Evolutionary conservation across 1,140 invertebrate species (phyloP), one percentile per base, ranked within the genome.

Genomic region (Battus philenor): DNA sequence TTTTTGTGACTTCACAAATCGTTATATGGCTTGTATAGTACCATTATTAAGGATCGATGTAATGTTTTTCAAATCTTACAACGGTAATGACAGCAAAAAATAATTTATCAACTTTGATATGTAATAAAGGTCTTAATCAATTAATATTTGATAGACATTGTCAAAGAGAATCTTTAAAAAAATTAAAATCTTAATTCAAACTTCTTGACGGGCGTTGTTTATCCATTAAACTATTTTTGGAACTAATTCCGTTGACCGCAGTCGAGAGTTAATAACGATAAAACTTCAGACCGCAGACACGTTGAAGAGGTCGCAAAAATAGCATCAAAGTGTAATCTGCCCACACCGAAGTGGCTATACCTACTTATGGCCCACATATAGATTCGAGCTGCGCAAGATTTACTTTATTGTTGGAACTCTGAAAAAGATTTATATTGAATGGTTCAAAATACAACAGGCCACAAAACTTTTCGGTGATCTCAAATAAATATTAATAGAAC

Each of bases 291-390:
- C 74, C 76, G 67, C 72, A 78, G 59, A 69, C 72, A 67, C 62
- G 65, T 68, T 66, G 60, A 71, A 70, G 63, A 50, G 57, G 59
- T 68, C 66, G 68, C 67, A 61, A 74, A 81, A 80, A 80, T 83
- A 80, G 74, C 71, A 75, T 75, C 68, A 71, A 73, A 68, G 62
- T 47, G 54, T 51, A 60, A 50, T 54, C 54, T 54, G 55, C 53
- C 53, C 55, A 44, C 54, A 52, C 39, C 44, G 38, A 47, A 36
- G n/a, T n/a, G 50, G 56, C 57, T 59, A 62, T 71, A 66, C 51
- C 58, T 61, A 52, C 62, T 55, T 68, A 58, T 72, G 73, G 50
- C 77, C 75, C 72, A 81, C 54, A 59, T 53, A 41, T n/a, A 39
- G 31, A 47, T 47, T 53, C 54, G 46, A 56, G n/a, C 54, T 53